Evolutionary conservation across 2,888 invertebrate species (phyloP).

Genomic region (Mylabris sibirica): DNA sequence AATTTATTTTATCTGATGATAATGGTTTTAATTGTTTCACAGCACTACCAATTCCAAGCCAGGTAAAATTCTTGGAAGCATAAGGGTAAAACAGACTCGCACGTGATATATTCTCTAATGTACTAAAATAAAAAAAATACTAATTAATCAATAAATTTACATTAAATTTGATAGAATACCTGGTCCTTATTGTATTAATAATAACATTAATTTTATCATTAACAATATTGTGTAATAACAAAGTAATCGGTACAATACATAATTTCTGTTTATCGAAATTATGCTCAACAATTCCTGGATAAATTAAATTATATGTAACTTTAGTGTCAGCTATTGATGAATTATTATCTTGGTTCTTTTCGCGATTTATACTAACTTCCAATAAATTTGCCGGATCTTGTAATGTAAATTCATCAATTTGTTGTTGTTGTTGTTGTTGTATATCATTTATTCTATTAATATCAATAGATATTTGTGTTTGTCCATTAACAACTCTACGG

Average conservation of each 20-base stretch:
- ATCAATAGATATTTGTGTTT: constrained; percentile 72
- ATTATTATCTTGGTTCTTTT: constrained; percentile 19
- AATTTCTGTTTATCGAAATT: constrained; percentile 68
- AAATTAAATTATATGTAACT: constrained; percentile 68
- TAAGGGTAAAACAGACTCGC: constrained; percentile 47
- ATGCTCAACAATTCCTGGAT: constrained; percentile 68
- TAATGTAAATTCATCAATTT: constrained; percentile 32
- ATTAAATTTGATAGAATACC: constrained; percentile 19
- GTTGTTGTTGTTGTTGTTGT: no score
- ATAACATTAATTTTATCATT: constrained; percentile 66
- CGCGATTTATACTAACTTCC: constrained; percentile 29
- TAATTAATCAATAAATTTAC: constrained; percentile 12
- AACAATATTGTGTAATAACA: constrained; percentile 74
- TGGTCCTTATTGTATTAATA: constrained; percentile 52
- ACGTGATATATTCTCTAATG: constrained; percentile 15
- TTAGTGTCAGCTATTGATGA: constrained; percentile 46
- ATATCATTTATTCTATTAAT: constrained; percentile 50
- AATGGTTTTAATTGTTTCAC: constrained; percentile 52
- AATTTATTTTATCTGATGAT: constrained; percentile 50
- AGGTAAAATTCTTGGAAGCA: constrained; percentile 57
- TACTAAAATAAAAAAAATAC: constrained; percentile 25
- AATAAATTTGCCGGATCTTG: constrained; percentile 31
- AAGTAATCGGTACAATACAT: constrained; percentile 73
- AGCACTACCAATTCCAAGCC: constrained; percentile 56
- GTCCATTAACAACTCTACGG: constrained; percentile 70